phyloP scores from a whole-genome alignment of 2,888 invertebrate genomes.

The Agonum fuliginosum region DNA sequence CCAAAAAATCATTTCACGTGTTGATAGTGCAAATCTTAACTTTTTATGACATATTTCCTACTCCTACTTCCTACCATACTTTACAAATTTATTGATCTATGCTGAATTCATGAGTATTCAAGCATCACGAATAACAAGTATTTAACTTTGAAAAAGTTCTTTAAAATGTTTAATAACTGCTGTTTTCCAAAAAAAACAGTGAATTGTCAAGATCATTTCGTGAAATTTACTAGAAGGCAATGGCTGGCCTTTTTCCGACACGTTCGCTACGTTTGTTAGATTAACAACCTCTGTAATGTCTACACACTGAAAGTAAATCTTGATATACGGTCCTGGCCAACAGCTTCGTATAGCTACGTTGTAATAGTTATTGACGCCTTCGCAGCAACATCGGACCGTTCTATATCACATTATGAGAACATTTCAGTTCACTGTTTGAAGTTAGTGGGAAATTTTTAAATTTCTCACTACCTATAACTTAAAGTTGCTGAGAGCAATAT shows the following conservation, averaged over 20 bases:
- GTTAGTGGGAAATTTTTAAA: neutral
- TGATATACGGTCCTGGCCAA: neutral
- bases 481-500: too few species aligned
- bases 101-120: neutral
- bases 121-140: neutral
- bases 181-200: neutral
- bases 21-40: too few species aligned
- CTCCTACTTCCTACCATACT: neutral
- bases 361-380: constrained; percentile 24
- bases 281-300: constrained; percentile 24
- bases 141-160: neutral
- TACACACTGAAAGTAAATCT: constrained; percentile 32
- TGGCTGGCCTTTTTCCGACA: constrained; percentile 8
- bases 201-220: constrained; percentile 6
- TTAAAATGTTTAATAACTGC: constrained; percentile 13
- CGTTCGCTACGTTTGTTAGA: constrained; percentile 29
- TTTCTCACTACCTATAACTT: too few species aligned
- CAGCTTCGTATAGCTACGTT: constrained; percentile 4
- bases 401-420: constrained; percentile 4
- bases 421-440: neutral
- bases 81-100: neutral
- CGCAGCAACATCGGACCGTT: neutral
- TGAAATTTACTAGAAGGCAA: neutral
- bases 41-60: neutral
- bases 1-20: neutral